These are phyloP conservation scores for Pimephales promelas DNA, from an alignment of 2,113 vertebrate species.

Conservation along the genomic window DNA sequence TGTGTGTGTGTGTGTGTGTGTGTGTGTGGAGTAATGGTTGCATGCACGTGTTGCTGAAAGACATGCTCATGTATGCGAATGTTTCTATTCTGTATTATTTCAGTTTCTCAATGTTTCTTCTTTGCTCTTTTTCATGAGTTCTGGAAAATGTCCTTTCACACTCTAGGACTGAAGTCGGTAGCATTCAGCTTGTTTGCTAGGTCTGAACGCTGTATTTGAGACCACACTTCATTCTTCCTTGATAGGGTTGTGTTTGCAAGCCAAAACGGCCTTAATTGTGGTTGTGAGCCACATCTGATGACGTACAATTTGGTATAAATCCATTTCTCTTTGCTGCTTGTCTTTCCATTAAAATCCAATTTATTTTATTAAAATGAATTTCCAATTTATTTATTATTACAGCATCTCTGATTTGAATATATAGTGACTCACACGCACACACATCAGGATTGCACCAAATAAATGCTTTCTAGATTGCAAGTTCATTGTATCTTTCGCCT, in stretches of 20 bases:
- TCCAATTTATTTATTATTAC: slow-evolving; percentile 22
- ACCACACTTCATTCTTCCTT: too few relatives aligned
- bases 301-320: neutral
- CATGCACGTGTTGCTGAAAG: neutral
- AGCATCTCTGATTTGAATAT: neutral
- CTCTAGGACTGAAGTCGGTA: neutral
- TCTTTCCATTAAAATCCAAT: neutral
- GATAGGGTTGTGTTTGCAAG: slow-evolving; percentile 5
- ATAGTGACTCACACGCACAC: neutral
- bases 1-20: neutral
- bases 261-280: neutral
- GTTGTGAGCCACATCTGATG: neutral
- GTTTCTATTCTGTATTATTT: neutral
- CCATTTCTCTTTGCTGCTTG: neutral
- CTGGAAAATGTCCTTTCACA: neutral
- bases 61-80: slow-evolving; percentile 8
- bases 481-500: neutral
- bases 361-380: slow-evolving; percentile 7
- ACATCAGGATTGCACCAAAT: neutral
- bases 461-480: neutral
- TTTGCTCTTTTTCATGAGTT: neutral
- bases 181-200: neutral
- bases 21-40: too few relatives aligned
- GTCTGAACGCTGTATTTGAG: neutral
- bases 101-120: neutral